Conservation (phyloP, 2,888 invertebrate genomes). For the Synergus itoensis region DNA sequence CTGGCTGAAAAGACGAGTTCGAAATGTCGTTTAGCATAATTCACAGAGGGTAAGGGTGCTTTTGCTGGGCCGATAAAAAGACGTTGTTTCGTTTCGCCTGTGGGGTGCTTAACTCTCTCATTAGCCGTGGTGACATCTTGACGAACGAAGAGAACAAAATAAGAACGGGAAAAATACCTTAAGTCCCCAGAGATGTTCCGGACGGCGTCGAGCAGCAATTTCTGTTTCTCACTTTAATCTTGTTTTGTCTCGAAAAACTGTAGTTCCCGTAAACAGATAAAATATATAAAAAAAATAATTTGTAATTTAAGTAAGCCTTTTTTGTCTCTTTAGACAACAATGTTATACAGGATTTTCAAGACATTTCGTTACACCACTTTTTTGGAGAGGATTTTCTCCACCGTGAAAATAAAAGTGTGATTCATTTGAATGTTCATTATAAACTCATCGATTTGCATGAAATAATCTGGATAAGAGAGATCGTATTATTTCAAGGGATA, state of each 20-base stretch:
- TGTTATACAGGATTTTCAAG: no score
- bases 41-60: constrained; percentile 53
- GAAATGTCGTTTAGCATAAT: constrained; percentile 70
- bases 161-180: constrained; percentile 58
- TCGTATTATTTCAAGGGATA: neutral
- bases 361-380: no score
- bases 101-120: constrained; percentile 67
- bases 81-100: constrained; percentile 63
- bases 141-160: constrained; percentile 68
- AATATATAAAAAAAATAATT: neutral
- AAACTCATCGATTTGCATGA: constrained; percentile 14
- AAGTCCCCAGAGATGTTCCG: constrained; percentile 51
- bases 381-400: neutral
- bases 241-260: constrained; percentile 30
- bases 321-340: no score
- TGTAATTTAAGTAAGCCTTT: no score
- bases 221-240: constrained; percentile 48
- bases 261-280: no score
- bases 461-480: neutral
- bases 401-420: neutral
- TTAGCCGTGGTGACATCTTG: constrained; percentile 75
- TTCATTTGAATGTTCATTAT: constrained; percentile 3
- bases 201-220: constrained; percentile 54
- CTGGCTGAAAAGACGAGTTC: constrained; percentile 40
- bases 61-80: constrained; percentile 61